Base-by-base conservation (phyloP, 2,113 vertebrate species). In the Corythoichthys intestinalis region DNA sequence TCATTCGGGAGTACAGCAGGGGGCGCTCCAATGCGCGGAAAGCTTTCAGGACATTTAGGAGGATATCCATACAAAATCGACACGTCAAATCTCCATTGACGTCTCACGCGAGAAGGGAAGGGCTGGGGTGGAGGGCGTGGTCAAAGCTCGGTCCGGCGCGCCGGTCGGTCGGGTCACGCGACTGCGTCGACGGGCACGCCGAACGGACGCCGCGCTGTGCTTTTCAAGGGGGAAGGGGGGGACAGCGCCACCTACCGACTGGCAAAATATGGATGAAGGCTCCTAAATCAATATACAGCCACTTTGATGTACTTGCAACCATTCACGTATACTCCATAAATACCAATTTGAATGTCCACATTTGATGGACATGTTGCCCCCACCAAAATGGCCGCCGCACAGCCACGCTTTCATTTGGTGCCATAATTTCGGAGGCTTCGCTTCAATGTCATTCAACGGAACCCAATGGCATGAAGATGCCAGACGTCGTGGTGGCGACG, bases 1-100 rank as follows among this genome's bases (percentile, higher is more conserved):
- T 92, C 93, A 74, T 93, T 92, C 93, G 76, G 80, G 80, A 83
- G 59, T 83, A 88, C 85, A 87, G 80, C 83, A 80, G 85, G 83
- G 79, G 84, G 84, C 76, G 81, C 86, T 83, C 80, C 83, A 53
- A 79, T 74, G 82, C 82, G 79, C 76, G 38, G 54, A n/a, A 82
- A 86, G 82, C 86, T 80, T 76, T 41, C 60, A 75, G 74, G 74
- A 81, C 72, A 74, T 35, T 12, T 37, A 77, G 73, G 73, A 73
- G 77, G 76, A 67, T 67, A 76, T 72, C 75, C 67, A 72, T 70
- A 61, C 39, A 72, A 88, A 83, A 81, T 81, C 71, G 67, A 84
- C 79, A 74, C 11, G 54, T 57, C 54, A 12, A 57, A 67, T 69
- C 69, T 2, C 53, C 66, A 50, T 52, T 38, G 14, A 58, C 41